These are phyloP conservation scores for Corythaixoides concolor DNA, from an alignment of 2,113 vertebrate genomes.

Conservation along the genomic window DNA sequence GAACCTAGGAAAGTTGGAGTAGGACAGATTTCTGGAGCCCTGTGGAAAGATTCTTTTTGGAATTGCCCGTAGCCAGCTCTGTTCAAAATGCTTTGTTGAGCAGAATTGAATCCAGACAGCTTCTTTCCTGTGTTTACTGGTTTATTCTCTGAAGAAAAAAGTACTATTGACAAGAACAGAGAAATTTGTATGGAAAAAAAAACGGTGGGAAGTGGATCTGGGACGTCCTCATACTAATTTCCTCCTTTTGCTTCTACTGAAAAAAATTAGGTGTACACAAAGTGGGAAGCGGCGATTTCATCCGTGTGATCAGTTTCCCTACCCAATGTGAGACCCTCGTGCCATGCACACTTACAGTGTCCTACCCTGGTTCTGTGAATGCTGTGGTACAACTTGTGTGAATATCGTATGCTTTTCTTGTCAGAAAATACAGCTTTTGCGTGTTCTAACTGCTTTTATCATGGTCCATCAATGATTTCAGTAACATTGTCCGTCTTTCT, in stretches of 20 bases:
- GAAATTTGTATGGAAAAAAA: neutral
- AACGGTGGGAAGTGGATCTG: neutral
- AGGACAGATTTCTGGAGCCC: neutral
- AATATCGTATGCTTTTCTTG: neutral
- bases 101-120: neutral
- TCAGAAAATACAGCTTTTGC: neutral
- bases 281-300: neutral
- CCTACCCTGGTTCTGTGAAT: neutral
- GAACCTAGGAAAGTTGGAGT: fast-evolving
- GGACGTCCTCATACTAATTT: neutral
- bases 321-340: fast-evolving
- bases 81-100: neutral
- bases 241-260: neutral
- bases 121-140: neutral
- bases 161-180: neutral
- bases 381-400: neutral
- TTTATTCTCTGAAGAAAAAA: neutral
- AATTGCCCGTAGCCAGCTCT: neutral
- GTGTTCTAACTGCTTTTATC: neutral
- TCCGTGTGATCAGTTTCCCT: neutral
- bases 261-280: neutral
- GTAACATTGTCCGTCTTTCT: neutral
- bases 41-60: neutral
- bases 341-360: fast-evolving
- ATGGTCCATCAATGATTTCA: neutral